These are phyloP conservation scores for Pseudopodoces humilis DNA, from an alignment of 2,113 vertebrate genomes.

Conservation along the genomic window DNA sequence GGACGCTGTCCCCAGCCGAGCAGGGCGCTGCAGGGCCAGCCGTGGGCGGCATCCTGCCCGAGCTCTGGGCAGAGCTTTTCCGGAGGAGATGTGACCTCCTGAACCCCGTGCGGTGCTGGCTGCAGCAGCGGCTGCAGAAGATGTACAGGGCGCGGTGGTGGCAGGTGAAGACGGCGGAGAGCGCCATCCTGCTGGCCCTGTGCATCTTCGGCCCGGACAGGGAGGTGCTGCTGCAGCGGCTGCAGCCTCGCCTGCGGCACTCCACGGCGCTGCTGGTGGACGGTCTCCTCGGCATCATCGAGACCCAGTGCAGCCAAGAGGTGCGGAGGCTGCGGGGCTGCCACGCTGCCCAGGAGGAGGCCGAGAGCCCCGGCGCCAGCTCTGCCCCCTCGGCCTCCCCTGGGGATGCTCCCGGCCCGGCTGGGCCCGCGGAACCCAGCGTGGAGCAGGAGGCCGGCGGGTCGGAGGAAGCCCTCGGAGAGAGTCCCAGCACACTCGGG, in stretches of 20 bases:
- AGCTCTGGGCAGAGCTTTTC: not conserved
- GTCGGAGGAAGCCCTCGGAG: rapidly evolving
- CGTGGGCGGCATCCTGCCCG: not conserved
- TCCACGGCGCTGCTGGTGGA: not conserved
- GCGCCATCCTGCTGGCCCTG: not conserved
- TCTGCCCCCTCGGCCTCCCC: not conserved
- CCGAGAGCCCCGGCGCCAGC: rapidly evolving
- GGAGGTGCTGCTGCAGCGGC: not conserved
- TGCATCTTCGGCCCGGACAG: not conserved
- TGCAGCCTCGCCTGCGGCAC: not conserved
- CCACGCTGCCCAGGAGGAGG: not conserved
- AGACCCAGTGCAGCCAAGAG: not conserved
- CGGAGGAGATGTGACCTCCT: not conserved
- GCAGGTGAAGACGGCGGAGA: not conserved
- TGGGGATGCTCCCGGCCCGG: rapidly evolving
- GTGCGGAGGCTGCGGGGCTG: not conserved
- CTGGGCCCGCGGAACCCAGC: rapidly evolving
- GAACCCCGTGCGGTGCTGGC: not conserved
- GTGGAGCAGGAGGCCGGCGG: rapidly evolving
- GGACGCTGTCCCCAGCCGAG: rapidly evolving
- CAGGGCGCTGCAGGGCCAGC: not conserved
- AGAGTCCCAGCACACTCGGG: rapidly evolving
- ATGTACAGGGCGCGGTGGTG: not conserved
- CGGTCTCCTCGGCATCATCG: not conserved
- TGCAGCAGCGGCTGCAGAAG: not conserved